Evolutionary conservation across 1,140 invertebrate genomes (phyloP), one percentile per base, ranked within the genome.

Genomic region (Drosophila teissieri): DNA sequence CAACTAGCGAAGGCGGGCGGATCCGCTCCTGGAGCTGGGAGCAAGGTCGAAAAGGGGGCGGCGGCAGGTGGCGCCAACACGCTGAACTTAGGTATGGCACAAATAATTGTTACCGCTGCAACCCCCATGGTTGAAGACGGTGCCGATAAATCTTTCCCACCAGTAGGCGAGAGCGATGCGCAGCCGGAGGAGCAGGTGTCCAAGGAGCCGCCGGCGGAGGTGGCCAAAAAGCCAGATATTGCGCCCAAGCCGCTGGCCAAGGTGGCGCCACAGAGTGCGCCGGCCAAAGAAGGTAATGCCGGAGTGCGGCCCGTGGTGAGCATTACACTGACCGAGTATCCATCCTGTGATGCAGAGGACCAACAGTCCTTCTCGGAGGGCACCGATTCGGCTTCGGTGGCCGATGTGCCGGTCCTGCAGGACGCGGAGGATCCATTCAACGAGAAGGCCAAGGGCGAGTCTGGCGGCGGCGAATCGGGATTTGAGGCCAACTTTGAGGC

Each of bases 71-170:
- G 52, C 55, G 80, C 63, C 45, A 75, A 91, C 75, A 80, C 77
- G 69, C 78, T 91, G 58, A 91, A 92, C 75, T 93, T 97, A 46
- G 96, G 95, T 56, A 96, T 96, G 48, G 96, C 96, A 53, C 96
- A 97, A 90, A 97, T 97, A 73, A 96, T 97, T 7, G 97, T 98
- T 86, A 97, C 96, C 14, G 96, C 96, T 22, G 96, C 97, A 45
- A 97, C 97, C 5, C 97, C 97, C 22, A 96, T 97, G 96, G 93
- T 95, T 75, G 97, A 97, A 92, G 96, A 97, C 91, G 81, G 82
- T 76, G 86, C 60, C 91, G 93, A 91, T 93, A 93, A 85, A 89
- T 90, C 68, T 92, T 78, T 92, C 91, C 73, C 92, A 92, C 89
- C 91, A 92, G 68, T 81, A 91, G 91, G 81, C 89, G 81, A 91